Conservation (phyloP, 2,888 invertebrate species). For the Leuctra nigra region DNA sequence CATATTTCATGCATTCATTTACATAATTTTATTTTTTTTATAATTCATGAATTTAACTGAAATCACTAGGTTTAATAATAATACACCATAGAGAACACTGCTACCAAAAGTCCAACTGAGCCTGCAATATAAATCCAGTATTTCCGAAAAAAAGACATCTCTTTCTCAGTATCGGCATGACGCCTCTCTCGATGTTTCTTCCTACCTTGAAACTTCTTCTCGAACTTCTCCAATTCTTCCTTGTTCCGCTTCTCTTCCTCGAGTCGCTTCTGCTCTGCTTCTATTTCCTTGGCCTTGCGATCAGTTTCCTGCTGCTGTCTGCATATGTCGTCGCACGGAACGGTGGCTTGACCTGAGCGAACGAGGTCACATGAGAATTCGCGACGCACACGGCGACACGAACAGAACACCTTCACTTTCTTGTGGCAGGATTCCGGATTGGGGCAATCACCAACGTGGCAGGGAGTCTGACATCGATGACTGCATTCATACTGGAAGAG, state of each 20-base stretch:
- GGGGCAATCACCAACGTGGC: conserved; percentile 67
- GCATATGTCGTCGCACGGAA: conserved; percentile 61
- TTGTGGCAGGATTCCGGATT: conserved; percentile 63
- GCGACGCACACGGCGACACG: conserved; percentile 68
- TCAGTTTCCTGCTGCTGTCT: conserved; percentile 48
- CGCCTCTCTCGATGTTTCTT: conserved; percentile 51
- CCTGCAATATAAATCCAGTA: conserved; percentile 44
- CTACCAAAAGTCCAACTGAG: conserved; percentile 35
- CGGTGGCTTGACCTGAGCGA: conserved; percentile 33
- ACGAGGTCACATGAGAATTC: conserved; percentile 62
- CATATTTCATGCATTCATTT: no score
- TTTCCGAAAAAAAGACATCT: conserved; percentile 39
- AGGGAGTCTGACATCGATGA: conserved; percentile 68
- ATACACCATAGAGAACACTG: conserved; percentile 29
- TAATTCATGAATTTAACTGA: no score
- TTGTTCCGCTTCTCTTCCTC: conserved; percentile 62
- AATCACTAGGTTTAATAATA: background rate
- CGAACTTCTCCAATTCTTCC: conserved; percentile 66
- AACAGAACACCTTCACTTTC: conserved; percentile 71
- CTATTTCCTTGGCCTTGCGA: conserved; percentile 38
- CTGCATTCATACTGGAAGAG: conserved; percentile 71
- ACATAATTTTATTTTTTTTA: no score
- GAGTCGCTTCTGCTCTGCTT: conserved; percentile 49
- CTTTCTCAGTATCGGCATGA: conserved; percentile 37
- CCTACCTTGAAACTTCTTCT: conserved; percentile 63